Percentiles rank a stretch among this genome's conserved stretches.
Conservation (phyloP, 1,140 invertebrate genomes). For the Gerris buenoi region DNA sequence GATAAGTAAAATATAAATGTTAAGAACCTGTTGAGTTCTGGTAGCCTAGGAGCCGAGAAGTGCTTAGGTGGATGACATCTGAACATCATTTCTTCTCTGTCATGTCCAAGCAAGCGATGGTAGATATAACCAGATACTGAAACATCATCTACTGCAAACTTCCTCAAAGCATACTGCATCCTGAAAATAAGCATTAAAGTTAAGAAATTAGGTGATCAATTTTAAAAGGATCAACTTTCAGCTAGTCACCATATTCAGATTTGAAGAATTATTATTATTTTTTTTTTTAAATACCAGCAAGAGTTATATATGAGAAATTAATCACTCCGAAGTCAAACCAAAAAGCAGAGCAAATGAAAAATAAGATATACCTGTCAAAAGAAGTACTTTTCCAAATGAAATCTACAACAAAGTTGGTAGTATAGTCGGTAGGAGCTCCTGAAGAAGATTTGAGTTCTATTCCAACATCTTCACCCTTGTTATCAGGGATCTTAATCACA, state of each 20-base stretch:
- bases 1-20: too few relatives aligned
- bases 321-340: too few relatives aligned
- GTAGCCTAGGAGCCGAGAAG: conserved; percentile 91
- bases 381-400: conserved; percentile 99
- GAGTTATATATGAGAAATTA: too few relatives aligned
- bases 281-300: too few relatives aligned
- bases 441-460: conserved; percentile 85
- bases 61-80: conserved; percentile 83
- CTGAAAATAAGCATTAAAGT: too few relatives aligned
- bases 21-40: conserved; percentile 92
- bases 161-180: conserved; percentile 87
- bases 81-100: conserved; percentile 89
- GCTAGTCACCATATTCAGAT: too few relatives aligned
- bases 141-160: conserved; percentile 90
- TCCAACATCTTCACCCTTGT: conserved; percentile 95
- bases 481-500: conserved; percentile 98
- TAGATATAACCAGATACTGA: conserved; percentile 97
- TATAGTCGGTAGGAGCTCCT: conserved; percentile 79
- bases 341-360: too few relatives aligned
- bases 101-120: conserved; percentile 87
- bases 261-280: too few relatives aligned
- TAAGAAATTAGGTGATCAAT: too few relatives aligned
- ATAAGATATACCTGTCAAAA: conserved; percentile 93
- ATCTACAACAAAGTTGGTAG: conserved; percentile 92
- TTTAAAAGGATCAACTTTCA: too few relatives aligned